A percentile compares a stretch with the other conserved stretches of the same genome.
Conservation (phyloP, 2,888 invertebrate species). For the Apodemia hepburni region DNA sequence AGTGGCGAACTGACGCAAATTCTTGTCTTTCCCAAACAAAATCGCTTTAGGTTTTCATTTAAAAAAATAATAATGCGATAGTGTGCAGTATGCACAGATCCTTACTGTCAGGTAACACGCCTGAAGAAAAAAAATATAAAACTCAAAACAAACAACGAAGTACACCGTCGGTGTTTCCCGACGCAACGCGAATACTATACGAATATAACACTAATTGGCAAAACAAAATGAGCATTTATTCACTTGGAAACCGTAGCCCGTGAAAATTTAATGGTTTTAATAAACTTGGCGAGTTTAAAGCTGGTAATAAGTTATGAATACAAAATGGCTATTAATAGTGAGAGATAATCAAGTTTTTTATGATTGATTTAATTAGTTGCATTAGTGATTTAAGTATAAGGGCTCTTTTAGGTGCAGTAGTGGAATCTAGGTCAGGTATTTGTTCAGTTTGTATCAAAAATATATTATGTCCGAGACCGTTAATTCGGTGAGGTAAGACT, state of each 20-base stretch:
- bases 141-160: constrained; percentile 26
- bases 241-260: background rate
- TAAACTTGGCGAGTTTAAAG: constrained; percentile 12
- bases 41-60: too few relatives aligned
- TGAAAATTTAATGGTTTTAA: constrained; percentile 12
- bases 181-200: constrained; percentile 26
- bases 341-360: constrained; percentile 4
- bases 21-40: too few relatives aligned
- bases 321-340: background rate
- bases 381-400: too few relatives aligned
- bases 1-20: too few relatives aligned
- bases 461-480: too few relatives aligned
- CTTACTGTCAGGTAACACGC: background rate
- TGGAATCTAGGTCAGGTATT: too few relatives aligned
- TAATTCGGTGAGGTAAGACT: too few relatives aligned
- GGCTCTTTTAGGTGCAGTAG: too few relatives aligned
- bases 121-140: constrained; percentile 14
- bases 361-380: background rate
- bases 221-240: constrained; percentile 23
- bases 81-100: background rate
- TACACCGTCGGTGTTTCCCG: constrained; percentile 23
- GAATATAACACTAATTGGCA: constrained; percentile 28
- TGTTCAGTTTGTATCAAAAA: too few relatives aligned
- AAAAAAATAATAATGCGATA: background rate
- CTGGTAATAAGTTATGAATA: constrained; percentile 7